Percentiles rank a stretch among this genome's conserved stretches.
These are phyloP conservation scores for Leguminivora glycinivorella DNA, from an alignment of 1,140 invertebrate genomes.

Conservation along the genomic window DNA sequence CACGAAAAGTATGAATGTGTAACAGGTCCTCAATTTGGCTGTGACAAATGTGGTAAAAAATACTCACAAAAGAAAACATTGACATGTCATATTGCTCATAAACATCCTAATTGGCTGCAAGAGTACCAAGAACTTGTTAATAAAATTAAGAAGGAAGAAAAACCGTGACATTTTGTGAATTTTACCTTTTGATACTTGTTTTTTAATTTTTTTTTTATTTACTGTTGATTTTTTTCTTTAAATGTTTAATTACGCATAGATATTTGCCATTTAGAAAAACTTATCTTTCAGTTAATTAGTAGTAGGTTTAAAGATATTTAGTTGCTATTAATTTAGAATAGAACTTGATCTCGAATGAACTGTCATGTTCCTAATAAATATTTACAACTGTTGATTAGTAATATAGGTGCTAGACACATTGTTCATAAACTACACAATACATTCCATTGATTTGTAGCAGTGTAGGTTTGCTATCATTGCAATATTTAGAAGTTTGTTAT, in stretches of 20 bases:
- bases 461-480: neutral
- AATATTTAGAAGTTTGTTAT: constrained; percentile 26
- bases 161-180: constrained; percentile 35
- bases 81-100: constrained; percentile 69
- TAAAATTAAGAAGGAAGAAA: constrained; percentile 27
- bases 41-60: constrained; percentile 65
- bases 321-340: neutral
- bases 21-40: constrained; percentile 73
- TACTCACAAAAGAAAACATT: constrained; percentile 76
- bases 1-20: constrained; percentile 77
- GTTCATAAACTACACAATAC: neutral
- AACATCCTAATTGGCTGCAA: constrained; percentile 49
- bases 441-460: neutral
- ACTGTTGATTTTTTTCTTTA: constrained; percentile 25
- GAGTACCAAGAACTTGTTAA: constrained; percentile 29
- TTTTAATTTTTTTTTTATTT: constrained; percentile 33
- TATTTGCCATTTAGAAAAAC: neutral
- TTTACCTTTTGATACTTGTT: constrained; percentile 33
- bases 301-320: neutral
- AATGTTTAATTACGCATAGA: neutral
- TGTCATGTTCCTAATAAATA: neutral
- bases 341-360: constrained; percentile 13
- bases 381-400: constrained; percentile 18
- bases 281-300: neutral
- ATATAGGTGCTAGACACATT: neutral